A percentile compares a stretch with the other conserved stretches of the same genome.
Conservation (phyloP, 2,113 vertebrate genomes). For the Peromyscus leucopus region DNA sequence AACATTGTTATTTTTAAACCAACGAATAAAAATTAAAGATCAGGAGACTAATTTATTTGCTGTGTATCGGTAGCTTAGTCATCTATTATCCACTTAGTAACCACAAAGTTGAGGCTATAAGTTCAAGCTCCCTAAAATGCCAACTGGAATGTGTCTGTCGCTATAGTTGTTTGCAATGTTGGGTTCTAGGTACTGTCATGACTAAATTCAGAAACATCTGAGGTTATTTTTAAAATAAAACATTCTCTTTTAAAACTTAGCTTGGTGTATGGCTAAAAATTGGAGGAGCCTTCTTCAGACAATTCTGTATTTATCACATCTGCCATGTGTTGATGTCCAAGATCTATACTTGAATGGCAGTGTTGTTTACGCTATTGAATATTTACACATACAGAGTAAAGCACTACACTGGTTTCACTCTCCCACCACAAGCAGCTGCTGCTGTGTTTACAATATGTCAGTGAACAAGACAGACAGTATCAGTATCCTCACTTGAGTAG, state of each 20-base stretch:
- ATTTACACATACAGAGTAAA: not conserved
- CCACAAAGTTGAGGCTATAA: not conserved
- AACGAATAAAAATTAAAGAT: not conserved
- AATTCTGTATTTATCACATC: not conserved
- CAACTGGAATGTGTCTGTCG: not conserved
- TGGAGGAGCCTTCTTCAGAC: not conserved
- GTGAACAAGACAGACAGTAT: not conserved
- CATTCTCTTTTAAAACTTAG: not conserved
- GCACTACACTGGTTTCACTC: not conserved
- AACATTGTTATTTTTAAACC: not conserved
- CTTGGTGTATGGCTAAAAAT: not conserved
- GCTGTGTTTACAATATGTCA: not conserved
- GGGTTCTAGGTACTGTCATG: not conserved
- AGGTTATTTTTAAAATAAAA: not conserved
- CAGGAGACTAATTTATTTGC: not conserved
- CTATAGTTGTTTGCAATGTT: not conserved
- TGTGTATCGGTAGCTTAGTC: not conserved
- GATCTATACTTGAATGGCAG: not conserved
- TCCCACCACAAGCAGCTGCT: not conserved
- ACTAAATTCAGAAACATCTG: not conserved
- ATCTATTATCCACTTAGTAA: conserved; percentile 12
- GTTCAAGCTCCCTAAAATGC: not conserved
- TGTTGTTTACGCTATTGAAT: not conserved
- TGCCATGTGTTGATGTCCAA: not conserved
- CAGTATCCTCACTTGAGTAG: not conserved